Base-by-base conservation (phyloP, 2,888 invertebrate genomes). In the Cephus nigrinus region DNA sequence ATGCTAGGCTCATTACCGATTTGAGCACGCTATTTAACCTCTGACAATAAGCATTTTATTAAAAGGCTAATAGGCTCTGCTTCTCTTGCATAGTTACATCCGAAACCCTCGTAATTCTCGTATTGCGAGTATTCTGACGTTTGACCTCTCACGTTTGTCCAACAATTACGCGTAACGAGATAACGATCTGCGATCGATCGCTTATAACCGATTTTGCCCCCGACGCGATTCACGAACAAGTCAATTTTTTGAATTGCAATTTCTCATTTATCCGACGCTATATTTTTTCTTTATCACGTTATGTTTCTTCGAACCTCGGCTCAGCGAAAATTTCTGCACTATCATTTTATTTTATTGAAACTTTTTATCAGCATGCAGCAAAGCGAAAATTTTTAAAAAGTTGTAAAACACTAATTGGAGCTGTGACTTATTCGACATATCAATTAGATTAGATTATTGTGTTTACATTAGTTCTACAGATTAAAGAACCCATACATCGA, bases 171-270 rank as follows among this genome's bases (percentile, higher is more conserved):
- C 33, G 77, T 80, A 76, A 79, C 74, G 73, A 77, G 83, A 82
- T 83, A 84, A 84, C 82, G 82, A 84, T 84, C 83, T 78, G 80
- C 78, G 79, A 80, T 82, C 76, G 73, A 68, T 68, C 75, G 80
- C 2, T 23, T 55, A 55, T 55, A 55, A 15, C 23, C 23, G 9
- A 23, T 55, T 15, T 55, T 2, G 55, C 55, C 55, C 15, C 55
- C 23, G 23, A 23, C 55, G 23, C 23, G 23, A 55, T 55, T 55
- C 23, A 23, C 23, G 5, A 9, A 23, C 55, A 23, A 40, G 5
- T 55, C 9, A 1, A 55, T 23, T 55, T 23, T 9, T 23, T 9
- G 2, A 9, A 23, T 40, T 40, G 23, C 1, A 1, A 40, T 40
- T 23, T 5, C 1, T 9, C 55, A 55, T 23, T 23, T 55, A 23